Conservation (phyloP, 2,888 invertebrate species). For the Lymantria dispar region DNA sequence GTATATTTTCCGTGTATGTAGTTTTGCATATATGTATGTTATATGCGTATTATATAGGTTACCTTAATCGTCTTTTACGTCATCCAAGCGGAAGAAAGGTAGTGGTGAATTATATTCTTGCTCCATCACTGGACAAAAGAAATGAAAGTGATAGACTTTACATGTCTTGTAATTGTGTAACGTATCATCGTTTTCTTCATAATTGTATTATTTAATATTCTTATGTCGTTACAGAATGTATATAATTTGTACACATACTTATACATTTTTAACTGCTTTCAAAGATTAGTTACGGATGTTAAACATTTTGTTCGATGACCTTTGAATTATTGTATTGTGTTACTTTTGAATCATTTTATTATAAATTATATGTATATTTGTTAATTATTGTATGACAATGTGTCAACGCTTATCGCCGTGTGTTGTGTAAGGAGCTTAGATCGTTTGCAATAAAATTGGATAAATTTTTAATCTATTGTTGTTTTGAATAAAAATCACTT, state of each 20-base stretch:
- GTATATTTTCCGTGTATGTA: too few species aligned
- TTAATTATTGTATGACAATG: conserved; percentile 34
- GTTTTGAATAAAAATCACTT: conserved; percentile 53
- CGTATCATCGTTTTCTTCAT: too few species aligned
- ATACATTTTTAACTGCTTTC: conserved; percentile 43
- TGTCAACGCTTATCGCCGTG: conserved; percentile 40
- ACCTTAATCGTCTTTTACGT: too few species aligned
- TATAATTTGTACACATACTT: conserved; percentile 30
- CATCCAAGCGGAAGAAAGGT: too few species aligned
- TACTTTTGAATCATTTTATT: conserved; percentile 28
- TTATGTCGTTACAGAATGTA: conserved; percentile 25
- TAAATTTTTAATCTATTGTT: conserved; percentile 20
- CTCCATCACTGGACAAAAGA: too few species aligned
- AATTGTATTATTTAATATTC: conserved; percentile 15
- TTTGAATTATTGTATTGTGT: conserved; percentile 21
- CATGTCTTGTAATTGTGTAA: too few species aligned
- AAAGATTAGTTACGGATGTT: conserved; percentile 57
- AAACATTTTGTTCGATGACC: conserved; percentile 53
- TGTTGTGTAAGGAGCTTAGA: conserved; percentile 57
- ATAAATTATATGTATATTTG: conserved; percentile 44
- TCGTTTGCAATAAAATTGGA: conserved; percentile 69
- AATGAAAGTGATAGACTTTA: too few species aligned
- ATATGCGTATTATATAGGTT: too few species aligned
- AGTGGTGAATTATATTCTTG: too few species aligned
- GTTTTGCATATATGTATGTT: too few species aligned